Conservation (phyloP, 1,140 invertebrate species). For the Vanessa atalanta region DNA sequence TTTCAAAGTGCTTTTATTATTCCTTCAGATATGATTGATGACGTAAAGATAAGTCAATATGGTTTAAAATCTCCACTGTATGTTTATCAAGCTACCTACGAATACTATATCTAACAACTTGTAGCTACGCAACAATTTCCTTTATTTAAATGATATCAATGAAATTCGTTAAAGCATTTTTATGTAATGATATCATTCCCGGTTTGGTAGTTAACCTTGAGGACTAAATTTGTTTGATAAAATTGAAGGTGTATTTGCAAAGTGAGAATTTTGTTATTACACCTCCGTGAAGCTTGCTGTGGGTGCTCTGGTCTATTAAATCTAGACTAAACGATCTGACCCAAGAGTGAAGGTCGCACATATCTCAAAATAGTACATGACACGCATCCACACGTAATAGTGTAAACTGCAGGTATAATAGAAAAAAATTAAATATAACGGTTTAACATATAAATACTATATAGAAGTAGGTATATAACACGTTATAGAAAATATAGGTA, state of each 20-base stretch:
- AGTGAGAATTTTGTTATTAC: constrained; percentile 52
- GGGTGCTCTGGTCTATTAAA: constrained; percentile 38
- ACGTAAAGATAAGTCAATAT: no score
- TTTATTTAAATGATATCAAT: constrained; percentile 25
- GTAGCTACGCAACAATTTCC: not conserved
- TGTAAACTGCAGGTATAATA: no score
- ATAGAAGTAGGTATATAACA: no score
- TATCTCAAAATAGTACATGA: not conserved
- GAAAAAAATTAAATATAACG: no score
- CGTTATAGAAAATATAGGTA: no score
- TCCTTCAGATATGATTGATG: no score
- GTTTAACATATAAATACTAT: no score
- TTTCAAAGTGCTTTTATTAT: no score
- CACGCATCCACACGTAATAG: not conserved
- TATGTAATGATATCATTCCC: constrained; percentile 32
- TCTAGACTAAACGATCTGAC: constrained; percentile 60
- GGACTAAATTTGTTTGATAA: constrained; percentile 39
- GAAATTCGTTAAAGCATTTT: constrained; percentile 23
- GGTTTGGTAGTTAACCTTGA: constrained; percentile 49
- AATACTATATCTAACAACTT: not conserved
- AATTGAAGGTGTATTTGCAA: constrained; percentile 34
- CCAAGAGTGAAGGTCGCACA: constrained; percentile 15
- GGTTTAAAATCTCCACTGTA: not conserved
- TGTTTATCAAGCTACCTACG: not conserved
- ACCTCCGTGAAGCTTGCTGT: constrained; percentile 44